A percentile compares a stretch with the other conserved stretches of the same genome.
These are phyloP conservation scores for Rhinolophus sinicus DNA, from an alignment of 2,113 vertebrate species.

Conservation along the genomic window DNA sequence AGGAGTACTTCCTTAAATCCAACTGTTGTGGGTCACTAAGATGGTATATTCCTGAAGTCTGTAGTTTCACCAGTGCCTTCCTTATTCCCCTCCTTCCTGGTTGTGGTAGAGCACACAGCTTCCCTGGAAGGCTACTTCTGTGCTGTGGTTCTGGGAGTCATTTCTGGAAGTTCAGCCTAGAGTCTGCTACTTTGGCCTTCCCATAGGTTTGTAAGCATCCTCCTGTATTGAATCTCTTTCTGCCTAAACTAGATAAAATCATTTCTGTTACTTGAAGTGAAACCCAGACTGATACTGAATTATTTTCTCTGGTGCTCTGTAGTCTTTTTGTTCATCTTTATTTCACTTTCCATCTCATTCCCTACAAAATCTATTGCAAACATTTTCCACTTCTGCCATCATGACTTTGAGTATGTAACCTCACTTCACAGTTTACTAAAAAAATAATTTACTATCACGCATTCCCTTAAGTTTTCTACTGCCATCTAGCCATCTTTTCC, in stretches of 20 bases:
- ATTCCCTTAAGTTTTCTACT: background rate
- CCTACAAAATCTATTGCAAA: background rate
- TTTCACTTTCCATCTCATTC: background rate
- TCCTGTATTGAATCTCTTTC: background rate
- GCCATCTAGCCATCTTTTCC: background rate
- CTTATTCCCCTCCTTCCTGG: background rate
- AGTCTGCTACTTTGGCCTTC: background rate
- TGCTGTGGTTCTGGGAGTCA: background rate
- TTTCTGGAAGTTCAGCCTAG: background rate
- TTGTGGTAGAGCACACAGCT: background rate
- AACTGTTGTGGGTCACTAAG: background rate
- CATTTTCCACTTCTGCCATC: background rate
- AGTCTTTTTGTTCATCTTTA: background rate
- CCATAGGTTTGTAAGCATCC: background rate
- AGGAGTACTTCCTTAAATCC: background rate
- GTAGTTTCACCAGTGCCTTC: background rate
- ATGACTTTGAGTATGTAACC: background rate
- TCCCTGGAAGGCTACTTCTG: background rate
- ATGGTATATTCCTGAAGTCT: background rate
- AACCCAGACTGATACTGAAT: background rate
- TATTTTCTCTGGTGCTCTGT: background rate
- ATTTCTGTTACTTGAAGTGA: background rate
- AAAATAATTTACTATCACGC: background rate
- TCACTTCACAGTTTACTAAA: background rate
- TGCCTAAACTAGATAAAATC: slow-evolving; percentile 11